Evolutionary conservation across 2,888 invertebrate genomes (phyloP), one percentile per base, ranked within the genome.

Genomic region (Leistus spinibarbis): DNA sequence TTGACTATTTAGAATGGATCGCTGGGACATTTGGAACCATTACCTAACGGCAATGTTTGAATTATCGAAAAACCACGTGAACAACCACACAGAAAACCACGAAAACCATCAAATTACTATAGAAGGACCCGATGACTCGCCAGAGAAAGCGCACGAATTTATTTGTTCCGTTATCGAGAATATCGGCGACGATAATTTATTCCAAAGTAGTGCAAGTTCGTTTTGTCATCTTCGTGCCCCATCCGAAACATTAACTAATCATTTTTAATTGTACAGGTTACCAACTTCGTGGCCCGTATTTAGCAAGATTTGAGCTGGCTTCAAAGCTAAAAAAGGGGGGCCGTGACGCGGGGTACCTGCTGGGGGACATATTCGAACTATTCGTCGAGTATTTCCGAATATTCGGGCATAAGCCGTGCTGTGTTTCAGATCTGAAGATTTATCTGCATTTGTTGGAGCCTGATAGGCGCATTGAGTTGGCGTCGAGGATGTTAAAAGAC

Each of bases 341-440:
- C 5, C 81, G 87, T 75, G 89, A 91, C 80, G 89, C 90, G 0
- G 81, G 77, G 16, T 84, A 86, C 69, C 82, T 91, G 7, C 83
- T 91, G 20, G 93, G 92, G 0, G 90, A 92, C 80, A 89, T 90
- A 16, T 86, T 90, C 13, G 91, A 92, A 22, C 84, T 94, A 40
- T 90, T 96, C 82, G 87, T 92, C 77, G 91, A 93, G 80, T 98
- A 96, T 86, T 93, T 95, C 79, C 83, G 87, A 60, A 88, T 90
- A 79, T 98, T 97, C 85, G 96, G 96, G 1, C 91, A 93, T 80
- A 96, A 96, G 82, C 91, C 93, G 0, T 96, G 96, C 84, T 95
- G 95, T 76, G 94, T 95, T 76, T 90, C 91, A 7, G 98, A 98
- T 84, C 87, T 98, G 67, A 90, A 91, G 77, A 87, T 91, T 3